phyloP scores from a whole-genome alignment of 2,888 invertebrate species.

The Thecophora atra region DNA sequence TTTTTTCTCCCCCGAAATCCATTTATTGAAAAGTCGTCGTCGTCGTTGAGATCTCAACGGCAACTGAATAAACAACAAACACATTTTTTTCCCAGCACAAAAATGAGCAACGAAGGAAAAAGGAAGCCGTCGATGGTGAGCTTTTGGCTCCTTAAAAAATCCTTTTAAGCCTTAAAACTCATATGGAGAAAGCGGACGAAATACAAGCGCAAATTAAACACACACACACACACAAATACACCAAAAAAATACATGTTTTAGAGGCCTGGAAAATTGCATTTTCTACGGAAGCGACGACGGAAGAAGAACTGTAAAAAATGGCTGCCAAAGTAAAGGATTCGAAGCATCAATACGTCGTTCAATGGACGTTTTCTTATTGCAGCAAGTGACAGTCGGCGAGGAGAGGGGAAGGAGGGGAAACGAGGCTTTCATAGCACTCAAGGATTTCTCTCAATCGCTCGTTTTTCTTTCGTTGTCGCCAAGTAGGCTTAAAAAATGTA shows the following conservation, averaged over 20 bases:
- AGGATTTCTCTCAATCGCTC: neutral
- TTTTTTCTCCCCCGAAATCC: too few species aligned
- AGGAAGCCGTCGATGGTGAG: neutral
- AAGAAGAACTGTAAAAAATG: slow-evolving; percentile 4
- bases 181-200: neutral
- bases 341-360: slow-evolving; percentile 2
- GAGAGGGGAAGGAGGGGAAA: neutral
- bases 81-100: too few species aligned
- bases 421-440: neutral
- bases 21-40: too few species aligned
- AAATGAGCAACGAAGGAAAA: too few species aligned
- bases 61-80: too few species aligned
- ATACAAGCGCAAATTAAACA: neutral
- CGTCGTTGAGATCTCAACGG: neutral
- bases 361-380: slow-evolving; percentile 4
- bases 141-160: neutral
- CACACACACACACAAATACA: neutral
- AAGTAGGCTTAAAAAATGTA: slow-evolving; percentile 15
- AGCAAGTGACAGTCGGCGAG: slow-evolving; percentile 3
- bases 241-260: neutral
- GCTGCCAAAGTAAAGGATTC: neutral
- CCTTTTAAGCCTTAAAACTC: neutral
- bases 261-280: neutral
- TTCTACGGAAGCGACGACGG: neutral
- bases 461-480: slow-evolving; percentile 14